A percentile compares a stretch with the other conserved stretches of the same genome.
Conservation (phyloP, 2,797 vertebrate genomes). For the Vespertilio murinus region DNA sequence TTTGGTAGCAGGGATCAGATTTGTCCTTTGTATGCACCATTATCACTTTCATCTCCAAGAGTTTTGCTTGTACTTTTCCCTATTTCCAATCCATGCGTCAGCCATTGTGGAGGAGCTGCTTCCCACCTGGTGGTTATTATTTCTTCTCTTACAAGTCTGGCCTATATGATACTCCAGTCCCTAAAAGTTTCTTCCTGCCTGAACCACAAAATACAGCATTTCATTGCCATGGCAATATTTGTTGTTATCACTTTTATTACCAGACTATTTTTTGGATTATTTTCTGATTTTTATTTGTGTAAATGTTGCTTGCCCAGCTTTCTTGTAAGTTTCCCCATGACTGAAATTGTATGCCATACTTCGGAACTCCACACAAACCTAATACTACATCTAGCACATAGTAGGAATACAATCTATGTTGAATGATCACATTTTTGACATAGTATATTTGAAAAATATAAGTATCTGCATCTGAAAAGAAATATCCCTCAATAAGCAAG, state of each 20-base stretch:
- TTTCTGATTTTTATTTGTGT: not conserved
- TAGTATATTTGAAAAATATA: not conserved
- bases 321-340: not conserved
- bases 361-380: not conserved
- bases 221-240: not conserved
- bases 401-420: not conserved
- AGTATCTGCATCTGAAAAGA: not conserved
- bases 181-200: not conserved
- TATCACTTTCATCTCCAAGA: not conserved
- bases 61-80: not conserved
- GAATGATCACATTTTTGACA: not conserved
- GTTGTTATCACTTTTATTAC: not conserved
- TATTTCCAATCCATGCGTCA: not conserved
- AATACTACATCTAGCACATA: not conserved
- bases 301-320: not conserved
- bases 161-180: not conserved
- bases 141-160: not conserved
- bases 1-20: not conserved
- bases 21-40: not conserved
- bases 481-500: not conserved
- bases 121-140: not conserved
- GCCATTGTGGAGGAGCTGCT: not conserved
- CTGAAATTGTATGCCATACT: not conserved
- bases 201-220: not conserved
- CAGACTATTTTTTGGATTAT: constrained; percentile 1